A percentile compares a stretch with the other conserved stretches of the same genome.
phyloP scores from a whole-genome alignment of 1,140 invertebrate species.

The Manduca sexta region DNA sequence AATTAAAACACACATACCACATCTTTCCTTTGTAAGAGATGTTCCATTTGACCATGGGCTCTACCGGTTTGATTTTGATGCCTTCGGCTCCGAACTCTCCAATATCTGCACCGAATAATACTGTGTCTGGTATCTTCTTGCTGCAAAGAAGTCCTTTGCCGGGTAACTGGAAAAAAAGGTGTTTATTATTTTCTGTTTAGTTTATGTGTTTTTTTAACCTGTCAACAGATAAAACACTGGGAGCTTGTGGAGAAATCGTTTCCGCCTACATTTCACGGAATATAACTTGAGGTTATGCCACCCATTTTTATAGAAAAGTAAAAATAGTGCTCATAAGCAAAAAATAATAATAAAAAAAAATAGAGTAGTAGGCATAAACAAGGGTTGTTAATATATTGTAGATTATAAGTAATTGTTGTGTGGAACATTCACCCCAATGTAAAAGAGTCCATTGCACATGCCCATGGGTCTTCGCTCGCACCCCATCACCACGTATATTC shows the following conservation, averaged over 20 bases:
- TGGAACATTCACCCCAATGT: conserved; percentile 67
- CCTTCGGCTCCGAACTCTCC: conserved; percentile 78
- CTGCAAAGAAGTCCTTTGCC: conserved; percentile 78
- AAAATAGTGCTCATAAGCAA: too few species aligned
- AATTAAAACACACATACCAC: conserved; percentile 73
- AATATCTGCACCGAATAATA: conserved; percentile 73
- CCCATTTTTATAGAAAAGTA: too few species aligned
- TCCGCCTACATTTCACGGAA: too few species aligned
- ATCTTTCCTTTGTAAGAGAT: conserved; percentile 77
- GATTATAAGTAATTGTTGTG: neutral
- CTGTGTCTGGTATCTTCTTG: conserved; percentile 78
- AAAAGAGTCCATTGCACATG: conserved; percentile 74
- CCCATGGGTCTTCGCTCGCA: conserved; percentile 72
- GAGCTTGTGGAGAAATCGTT: too few species aligned
- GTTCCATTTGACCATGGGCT: conserved; percentile 80
- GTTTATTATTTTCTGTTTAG: too few species aligned
- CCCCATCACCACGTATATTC: conserved; percentile 71
- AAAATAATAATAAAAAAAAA: too few species aligned
- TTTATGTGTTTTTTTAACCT: too few species aligned
- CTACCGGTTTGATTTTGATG: conserved; percentile 74
- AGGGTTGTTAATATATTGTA: too few species aligned
- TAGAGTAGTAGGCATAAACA: too few species aligned
- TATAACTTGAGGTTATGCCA: too few species aligned
- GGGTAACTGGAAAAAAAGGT: conserved; percentile 69
- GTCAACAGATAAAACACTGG: too few species aligned